Base-by-base conservation (phyloP, 53 echinoderm and acorn worm species). In the Holothuria scabra region DNA sequence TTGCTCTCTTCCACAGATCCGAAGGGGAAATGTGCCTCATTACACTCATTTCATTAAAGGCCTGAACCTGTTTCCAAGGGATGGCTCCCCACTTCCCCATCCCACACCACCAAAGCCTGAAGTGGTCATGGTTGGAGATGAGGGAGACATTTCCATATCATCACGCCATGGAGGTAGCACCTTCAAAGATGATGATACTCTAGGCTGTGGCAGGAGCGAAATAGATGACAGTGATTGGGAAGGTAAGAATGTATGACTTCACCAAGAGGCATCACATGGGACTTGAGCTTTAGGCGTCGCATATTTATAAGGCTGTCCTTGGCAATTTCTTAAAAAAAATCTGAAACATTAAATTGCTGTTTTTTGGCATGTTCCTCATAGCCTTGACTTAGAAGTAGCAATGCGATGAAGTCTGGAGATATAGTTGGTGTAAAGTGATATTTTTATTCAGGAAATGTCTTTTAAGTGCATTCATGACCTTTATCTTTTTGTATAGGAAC, bases 11-110 rank as follows among this genome's bases (percentile, higher is more conserved):
- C 65, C 16, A 44, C 72, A 95, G 97, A 81, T 97, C 49, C 85
- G 86, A n/a, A 71, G 97, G 46, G 94, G 94, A 7, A 81, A 63
- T 32, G 84, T 94, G 13, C 94, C 94, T 3, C 92, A 92, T 67
- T 97, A 97, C 87, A 97, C 94, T 74, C 92, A 94, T 86, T 97
- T 97, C 86, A 91, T 97, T 4, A 92, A 82, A 52, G 80, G 90
- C 76, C 84, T 94, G 24, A 89, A 90, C 59, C 81, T 97, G 26
- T 84, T 85, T 59, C 41, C 79, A 1, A 65, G 86, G 13, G 97
- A 92, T 48, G 49, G 89, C 13, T 92, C 97, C 58, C 92, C 91
- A 23, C 76, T 19, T 56, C 71, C 32, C 70, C 58, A 66, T 1
- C 84, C 92, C 8, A 62, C 70, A 63, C 28, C 65, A 49, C 28